Percentiles rank a stretch among this genome's conserved stretches.
These are phyloP conservation scores for Pipa parva DNA, from an alignment of 2,113 vertebrate species.

Conservation along the genomic window DNA sequence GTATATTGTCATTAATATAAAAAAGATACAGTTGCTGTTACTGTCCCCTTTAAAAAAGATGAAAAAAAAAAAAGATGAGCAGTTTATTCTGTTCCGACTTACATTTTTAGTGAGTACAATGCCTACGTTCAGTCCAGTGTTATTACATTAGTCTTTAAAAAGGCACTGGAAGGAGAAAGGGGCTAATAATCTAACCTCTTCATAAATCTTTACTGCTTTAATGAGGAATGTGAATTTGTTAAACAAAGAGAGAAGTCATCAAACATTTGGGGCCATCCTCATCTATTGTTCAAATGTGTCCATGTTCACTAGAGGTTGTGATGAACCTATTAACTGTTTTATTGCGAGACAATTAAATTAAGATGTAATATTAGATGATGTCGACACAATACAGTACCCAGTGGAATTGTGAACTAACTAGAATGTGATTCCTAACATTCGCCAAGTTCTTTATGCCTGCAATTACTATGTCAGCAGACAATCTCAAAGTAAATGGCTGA, in stretches of 20 bases:
- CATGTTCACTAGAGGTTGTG: constrained; percentile 12
- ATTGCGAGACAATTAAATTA: constrained; percentile 29
- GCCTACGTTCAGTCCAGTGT: neutral
- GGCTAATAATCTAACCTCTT: constrained; percentile 6
- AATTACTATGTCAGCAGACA: constrained; percentile 29
- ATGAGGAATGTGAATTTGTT: neutral
- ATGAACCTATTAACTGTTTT: constrained; percentile 27
- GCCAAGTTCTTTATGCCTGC: constrained; percentile 10
- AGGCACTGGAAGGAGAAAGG: neutral
- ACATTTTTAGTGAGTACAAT: constrained; percentile 15
- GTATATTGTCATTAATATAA: too few species aligned
- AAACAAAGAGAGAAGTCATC: neutral
- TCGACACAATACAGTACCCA: constrained; percentile 10
- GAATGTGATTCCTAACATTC: constrained; percentile 16
- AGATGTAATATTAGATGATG: constrained; percentile 23
- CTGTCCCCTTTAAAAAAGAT: too few species aligned
- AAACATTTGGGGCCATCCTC: neutral
- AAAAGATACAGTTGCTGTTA: too few species aligned
- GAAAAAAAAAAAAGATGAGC: too few species aligned
- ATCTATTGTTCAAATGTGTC: neutral
- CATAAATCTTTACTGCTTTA: neutral
- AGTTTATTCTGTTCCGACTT: constrained; percentile 1
- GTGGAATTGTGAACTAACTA: constrained; percentile 7
- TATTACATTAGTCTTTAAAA: constrained; percentile 8
- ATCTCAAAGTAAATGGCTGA: constrained; percentile 14